Percentiles rank a stretch among this genome's conserved stretches.
Evolutionary conservation across 2,113 vertebrate species (phyloP).

Genomic region (Catharus bicknelli): DNA sequence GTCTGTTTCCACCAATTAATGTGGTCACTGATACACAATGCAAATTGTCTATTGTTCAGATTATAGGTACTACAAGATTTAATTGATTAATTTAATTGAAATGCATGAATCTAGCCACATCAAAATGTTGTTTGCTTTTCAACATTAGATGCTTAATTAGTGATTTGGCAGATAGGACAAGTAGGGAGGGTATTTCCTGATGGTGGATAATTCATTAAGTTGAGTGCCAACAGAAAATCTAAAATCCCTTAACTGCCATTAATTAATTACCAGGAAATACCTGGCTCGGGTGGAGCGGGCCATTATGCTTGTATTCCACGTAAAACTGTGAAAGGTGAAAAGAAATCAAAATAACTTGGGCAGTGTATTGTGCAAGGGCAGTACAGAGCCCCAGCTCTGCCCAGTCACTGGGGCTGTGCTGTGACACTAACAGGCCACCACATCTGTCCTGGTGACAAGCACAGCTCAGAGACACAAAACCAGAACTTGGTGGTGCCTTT

Average conservation of each 20-base stretch:
- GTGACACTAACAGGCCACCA: neutral
- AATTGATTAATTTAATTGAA: neutral
- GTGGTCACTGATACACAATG: neutral
- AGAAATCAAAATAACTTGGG: neutral
- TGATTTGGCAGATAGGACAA: constrained; percentile 15
- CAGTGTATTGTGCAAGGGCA: neutral
- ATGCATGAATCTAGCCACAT: neutral
- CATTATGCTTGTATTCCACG: neutral
- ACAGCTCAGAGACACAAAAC: neutral
- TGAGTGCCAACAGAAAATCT: constrained; percentile 30
- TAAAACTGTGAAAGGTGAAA: neutral
- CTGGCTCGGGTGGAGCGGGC: neutral
- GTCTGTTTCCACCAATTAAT: neutral
- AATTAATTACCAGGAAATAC: constrained; percentile 65
- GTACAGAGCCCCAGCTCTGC: neutral
- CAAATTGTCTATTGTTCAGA: neutral
- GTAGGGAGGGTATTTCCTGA: constrained; percentile 48
- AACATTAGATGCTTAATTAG: neutral
- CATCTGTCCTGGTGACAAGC: neutral
- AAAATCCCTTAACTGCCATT: constrained; percentile 36
- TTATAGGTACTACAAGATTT: neutral
- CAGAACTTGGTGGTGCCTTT: neutral
- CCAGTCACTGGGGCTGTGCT: neutral
- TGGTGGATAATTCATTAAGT: constrained; percentile 3
- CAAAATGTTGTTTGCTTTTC: neutral